phyloP scores from a whole-genome alignment of 2,113 vertebrate genomes.

The Promerops cafer region DNA sequence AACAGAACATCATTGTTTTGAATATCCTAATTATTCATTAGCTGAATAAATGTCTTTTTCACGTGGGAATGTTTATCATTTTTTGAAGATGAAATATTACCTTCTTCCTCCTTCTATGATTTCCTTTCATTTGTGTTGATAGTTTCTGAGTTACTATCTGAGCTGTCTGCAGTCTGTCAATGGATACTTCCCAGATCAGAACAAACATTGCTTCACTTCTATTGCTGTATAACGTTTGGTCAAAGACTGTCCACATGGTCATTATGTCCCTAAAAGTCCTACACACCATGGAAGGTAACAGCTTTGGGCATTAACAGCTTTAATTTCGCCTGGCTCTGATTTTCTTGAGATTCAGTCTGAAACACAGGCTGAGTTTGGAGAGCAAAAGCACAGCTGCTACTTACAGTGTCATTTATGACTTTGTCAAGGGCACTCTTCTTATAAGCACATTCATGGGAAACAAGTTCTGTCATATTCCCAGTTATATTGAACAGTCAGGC shows the following conservation, averaged over 20 bases:
- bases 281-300: not conserved
- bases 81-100: constrained; percentile 53
- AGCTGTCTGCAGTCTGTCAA: constrained; percentile 13
- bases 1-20: constrained; percentile 28
- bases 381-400: not conserved
- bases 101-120: constrained; percentile 27
- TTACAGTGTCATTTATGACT: not conserved
- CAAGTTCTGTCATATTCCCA: not conserved
- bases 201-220: not conserved
- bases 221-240: not conserved
- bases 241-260: not conserved
- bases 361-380: not conserved
- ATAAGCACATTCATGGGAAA: not conserved
- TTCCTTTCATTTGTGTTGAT: constrained; percentile 52
- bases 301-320: too few species aligned
- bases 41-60: constrained; percentile 32
- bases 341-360: not conserved
- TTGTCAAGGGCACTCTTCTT: not conserved
- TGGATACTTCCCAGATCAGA: constrained; percentile 46
- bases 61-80: constrained; percentile 49
- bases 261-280: not conserved
- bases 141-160: constrained; percentile 40
- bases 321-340: too few species aligned
- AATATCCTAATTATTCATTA: constrained; percentile 46
- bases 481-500: not conserved